Conservation (phyloP, 2,113 vertebrate species). For the Ploceus nigricollis region DNA sequence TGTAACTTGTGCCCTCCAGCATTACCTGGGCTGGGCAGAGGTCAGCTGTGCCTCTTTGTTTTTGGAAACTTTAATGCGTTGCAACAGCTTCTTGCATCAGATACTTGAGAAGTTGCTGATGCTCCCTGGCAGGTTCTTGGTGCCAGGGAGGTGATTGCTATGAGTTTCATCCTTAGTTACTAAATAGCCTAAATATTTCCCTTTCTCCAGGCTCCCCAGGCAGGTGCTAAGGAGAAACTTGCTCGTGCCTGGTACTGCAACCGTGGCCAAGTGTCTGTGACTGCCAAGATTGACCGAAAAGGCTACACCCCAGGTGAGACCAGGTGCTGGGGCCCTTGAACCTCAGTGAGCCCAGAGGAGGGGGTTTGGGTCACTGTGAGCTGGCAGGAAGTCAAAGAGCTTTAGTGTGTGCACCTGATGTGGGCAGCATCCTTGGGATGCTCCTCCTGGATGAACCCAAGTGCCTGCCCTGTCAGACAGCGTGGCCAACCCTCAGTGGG, state of each 20-base stretch:
- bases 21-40: background rate
- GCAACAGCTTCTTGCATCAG: slow-evolving; percentile 15
- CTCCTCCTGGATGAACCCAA: background rate
- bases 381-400: background rate
- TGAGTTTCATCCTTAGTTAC: background rate
- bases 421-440: accelerated
- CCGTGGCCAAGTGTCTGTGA: slow-evolving; percentile 88
- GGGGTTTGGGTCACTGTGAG: background rate
- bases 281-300: slow-evolving; percentile 92
- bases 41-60: background rate
- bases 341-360: background rate
- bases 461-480: background rate
- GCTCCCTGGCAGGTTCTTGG: background rate
- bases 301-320: slow-evolving; percentile 92
- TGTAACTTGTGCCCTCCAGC: background rate
- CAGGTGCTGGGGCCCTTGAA: background rate
- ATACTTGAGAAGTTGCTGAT: background rate
- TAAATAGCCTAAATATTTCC: background rate
- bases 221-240: slow-evolving; percentile 90
- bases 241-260: slow-evolving; percentile 90
- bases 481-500: accelerated
- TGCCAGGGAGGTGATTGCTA: background rate
- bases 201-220: slow-evolving; percentile 85
- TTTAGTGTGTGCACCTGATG: background rate
- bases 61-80: background rate